Conservation (phyloP, 2,888 invertebrate species). For the Alentia gelatinosa region DNA sequence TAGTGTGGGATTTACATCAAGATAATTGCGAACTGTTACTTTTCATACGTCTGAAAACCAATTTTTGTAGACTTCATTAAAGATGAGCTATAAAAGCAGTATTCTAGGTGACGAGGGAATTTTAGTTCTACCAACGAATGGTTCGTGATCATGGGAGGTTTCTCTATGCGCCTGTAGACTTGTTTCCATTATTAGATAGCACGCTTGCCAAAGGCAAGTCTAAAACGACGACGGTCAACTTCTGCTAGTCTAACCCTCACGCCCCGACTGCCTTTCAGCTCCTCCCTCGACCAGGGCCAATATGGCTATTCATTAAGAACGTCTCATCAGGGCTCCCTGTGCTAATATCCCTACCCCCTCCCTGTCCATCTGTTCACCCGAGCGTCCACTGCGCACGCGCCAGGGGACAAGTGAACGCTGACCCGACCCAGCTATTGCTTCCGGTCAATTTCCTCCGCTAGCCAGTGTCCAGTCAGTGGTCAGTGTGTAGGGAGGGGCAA, state of each 20-base stretch:
- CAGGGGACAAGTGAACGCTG: constrained; percentile 17
- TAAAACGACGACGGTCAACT: background rate
- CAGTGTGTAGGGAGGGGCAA: background rate
- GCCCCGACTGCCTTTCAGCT: background rate
- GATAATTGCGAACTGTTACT: no score
- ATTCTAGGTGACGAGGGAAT: no score
- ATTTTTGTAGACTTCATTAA: no score
- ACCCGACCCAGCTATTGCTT: constrained; percentile 27
- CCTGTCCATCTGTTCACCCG: constrained; percentile 14
- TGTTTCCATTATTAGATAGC: no score
- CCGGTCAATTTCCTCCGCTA: constrained; percentile 51
- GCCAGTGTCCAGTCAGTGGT: constrained; percentile 38
- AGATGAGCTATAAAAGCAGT: no score
- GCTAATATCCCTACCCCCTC: constrained; percentile 8
- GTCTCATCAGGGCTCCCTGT: background rate
- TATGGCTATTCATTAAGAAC: constrained; percentile 28
- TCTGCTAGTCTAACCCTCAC: background rate
- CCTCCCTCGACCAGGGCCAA: background rate
- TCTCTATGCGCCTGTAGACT: no score
- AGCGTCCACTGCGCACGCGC: constrained; percentile 26
- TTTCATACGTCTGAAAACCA: no score
- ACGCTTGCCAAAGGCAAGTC: background rate
- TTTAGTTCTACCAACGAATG: no score
- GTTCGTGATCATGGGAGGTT: no score
- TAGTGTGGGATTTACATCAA: no score